Percentiles rank a stretch among this genome's conserved stretches.
Conservation (phyloP, 1,140 invertebrate genomes). For the Parasteatoda tepidariorum region DNA sequence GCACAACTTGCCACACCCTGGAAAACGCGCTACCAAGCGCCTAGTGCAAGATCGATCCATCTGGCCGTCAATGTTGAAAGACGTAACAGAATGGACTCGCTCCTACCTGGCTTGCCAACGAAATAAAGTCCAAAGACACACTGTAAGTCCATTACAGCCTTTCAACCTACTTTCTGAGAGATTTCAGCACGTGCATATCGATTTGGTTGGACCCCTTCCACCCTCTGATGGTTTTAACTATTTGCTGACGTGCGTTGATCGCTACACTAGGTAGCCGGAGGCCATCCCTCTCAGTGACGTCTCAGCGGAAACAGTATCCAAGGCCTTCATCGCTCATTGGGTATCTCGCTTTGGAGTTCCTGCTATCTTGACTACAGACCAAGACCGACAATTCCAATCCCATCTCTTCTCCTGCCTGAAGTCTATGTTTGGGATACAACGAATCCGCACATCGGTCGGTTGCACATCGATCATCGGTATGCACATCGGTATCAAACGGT, state of each 20-base stretch:
- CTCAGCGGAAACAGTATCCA: no score
- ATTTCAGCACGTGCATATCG: not conserved
- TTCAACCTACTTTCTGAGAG: not conserved
- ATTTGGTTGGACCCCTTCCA: not conserved
- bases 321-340: no score
- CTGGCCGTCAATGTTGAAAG: not conserved
- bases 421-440: no score
- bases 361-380: no score
- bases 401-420: no score
- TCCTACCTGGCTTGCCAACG: not conserved
- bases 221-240: not conserved
- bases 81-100: not conserved
- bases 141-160: not conserved
- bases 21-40: not conserved
- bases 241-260: not conserved
- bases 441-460: not conserved
- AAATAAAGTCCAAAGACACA: not conserved
- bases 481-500: not conserved
- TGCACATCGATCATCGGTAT: not conserved
- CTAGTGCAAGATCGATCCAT: not conserved
- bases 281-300: no score
- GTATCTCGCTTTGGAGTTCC: no score
- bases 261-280: not conserved
- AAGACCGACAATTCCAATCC: no score
- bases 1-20: not conserved